These are phyloP conservation scores for Neogobius melanostomus DNA, from an alignment of 2,113 vertebrate species.

Conservation along the genomic window DNA sequence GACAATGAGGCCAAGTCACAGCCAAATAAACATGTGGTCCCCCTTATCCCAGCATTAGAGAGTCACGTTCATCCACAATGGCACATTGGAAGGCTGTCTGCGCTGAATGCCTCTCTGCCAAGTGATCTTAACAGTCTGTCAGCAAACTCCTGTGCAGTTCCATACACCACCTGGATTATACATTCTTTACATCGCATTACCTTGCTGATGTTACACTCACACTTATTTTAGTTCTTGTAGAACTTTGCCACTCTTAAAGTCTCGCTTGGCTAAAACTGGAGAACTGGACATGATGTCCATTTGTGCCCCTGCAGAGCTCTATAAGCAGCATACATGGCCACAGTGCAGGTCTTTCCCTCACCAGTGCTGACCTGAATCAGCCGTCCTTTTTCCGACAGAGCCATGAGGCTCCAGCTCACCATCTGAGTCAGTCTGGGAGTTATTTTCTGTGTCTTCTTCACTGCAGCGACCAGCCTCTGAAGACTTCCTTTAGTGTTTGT, in stretches of 20 bases:
- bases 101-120: constrained; percentile 37
- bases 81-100: constrained; percentile 60
- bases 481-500: constrained; percentile 1
- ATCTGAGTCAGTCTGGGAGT: constrained; percentile 60
- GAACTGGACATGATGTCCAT: constrained; percentile 67
- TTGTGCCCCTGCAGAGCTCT: constrained; percentile 31
- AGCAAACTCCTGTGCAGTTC: constrained; percentile 60
- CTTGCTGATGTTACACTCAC: constrained; percentile 52
- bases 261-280: constrained; percentile 60
- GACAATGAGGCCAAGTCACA: constrained; percentile 48
- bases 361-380: constrained; percentile 66
- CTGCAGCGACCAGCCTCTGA: constrained; percentile 26
- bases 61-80: constrained; percentile 72
- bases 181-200: constrained; percentile 10
- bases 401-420: constrained; percentile 70
- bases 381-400: constrained; percentile 49
- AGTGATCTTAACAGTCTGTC: constrained; percentile 57
- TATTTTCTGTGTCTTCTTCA: constrained; percentile 1
- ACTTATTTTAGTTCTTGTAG: constrained; percentile 16
- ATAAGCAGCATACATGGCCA: constrained; percentile 74
- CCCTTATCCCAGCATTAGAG: constrained; percentile 69
- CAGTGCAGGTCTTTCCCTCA: constrained; percentile 70
- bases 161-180: constrained; percentile 66
- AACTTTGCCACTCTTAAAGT: constrained; percentile 29
- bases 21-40: constrained; percentile 35